These are phyloP conservation scores for Cepphus grylle DNA, from an alignment of 2,113 vertebrate genomes.

Conservation along the genomic window DNA sequence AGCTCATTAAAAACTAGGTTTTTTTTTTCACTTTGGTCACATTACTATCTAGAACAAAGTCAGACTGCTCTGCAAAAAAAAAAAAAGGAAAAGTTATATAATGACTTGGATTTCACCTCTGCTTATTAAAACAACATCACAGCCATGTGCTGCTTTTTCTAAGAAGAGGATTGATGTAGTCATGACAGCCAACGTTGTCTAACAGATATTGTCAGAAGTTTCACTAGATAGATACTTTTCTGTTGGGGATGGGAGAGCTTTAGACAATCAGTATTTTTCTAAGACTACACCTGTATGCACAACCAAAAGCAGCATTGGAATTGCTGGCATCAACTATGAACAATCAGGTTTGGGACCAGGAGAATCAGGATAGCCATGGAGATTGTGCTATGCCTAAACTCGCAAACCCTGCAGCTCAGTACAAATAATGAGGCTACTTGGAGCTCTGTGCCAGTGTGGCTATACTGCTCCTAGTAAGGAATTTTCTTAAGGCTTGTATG, in stretches of 20 bases:
- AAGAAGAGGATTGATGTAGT: not conserved
- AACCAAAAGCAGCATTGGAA: not conserved
- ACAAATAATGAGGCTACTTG: not conserved
- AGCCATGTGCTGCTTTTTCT: not conserved
- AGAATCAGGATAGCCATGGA: not conserved
- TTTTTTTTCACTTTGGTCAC: slow-evolving; percentile 12
- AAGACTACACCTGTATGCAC: not conserved
- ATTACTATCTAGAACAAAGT: slow-evolving; percentile 55
- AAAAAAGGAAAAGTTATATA: not conserved
- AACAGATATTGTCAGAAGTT: not conserved
- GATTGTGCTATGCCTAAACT: not conserved
- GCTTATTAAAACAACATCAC: slow-evolving; percentile 39
- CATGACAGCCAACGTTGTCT: not conserved
- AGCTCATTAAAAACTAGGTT: slow-evolving; percentile 48
- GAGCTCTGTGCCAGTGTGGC: not conserved
- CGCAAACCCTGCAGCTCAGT: not conserved
- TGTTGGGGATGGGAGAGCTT: not conserved
- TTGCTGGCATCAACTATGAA: not conserved
- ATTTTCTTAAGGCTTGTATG: not conserved
- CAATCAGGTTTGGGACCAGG: not conserved
- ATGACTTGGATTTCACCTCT: slow-evolving; percentile 34
- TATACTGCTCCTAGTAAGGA: not conserved
- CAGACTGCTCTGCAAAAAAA: not conserved
- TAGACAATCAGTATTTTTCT: not conserved
- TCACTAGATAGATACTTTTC: not conserved